phyloP scores from a whole-genome alignment of 2,888 invertebrate species.

The Drosophila tanythrix region DNA sequence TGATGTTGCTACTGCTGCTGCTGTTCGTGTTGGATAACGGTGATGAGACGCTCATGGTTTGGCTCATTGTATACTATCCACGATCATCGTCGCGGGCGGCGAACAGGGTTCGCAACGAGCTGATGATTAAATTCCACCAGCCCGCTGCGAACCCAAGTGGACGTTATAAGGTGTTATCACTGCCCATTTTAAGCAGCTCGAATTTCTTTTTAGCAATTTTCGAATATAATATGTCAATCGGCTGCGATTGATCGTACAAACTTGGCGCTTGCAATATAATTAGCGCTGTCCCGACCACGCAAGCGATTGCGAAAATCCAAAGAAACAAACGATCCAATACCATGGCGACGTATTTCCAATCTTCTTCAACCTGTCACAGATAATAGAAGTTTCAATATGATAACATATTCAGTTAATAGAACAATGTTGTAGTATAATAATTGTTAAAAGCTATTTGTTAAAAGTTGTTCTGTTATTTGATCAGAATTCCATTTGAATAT shows the following conservation, averaged over 20 bases:
- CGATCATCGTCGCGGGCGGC: constrained; percentile 87
- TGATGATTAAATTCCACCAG: constrained; percentile 89
- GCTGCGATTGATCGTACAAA: constrained; percentile 94
- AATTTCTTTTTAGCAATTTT: constrained; percentile 96
- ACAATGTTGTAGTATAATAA: neutral
- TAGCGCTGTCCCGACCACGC: constrained; percentile 94
- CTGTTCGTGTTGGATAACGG: constrained; percentile 58
- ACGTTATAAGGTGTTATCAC: constrained; percentile 85
- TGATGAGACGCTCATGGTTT: constrained; percentile 66
- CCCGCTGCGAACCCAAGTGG: constrained; percentile 86
- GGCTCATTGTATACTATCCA: constrained; percentile 83
- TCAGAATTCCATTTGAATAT: neutral
- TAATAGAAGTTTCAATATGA: neutral
- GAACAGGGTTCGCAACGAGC: constrained; percentile 89
- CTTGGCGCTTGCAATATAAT: constrained; percentile 96
- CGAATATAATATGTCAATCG: constrained; percentile 95
- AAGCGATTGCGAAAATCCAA: constrained; percentile 97
- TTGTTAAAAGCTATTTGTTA: neutral
- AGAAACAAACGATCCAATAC: constrained; percentile 98
- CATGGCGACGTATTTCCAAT: constrained; percentile 99
- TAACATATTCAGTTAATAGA: neutral
- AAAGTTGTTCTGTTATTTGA: neutral
- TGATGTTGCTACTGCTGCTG: constrained; percentile 37
- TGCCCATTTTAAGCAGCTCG: constrained; percentile 94
- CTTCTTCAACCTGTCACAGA: constrained; percentile 93